phyloP scores from a whole-genome alignment of 2,888 invertebrate genomes.

The Subacronicta megacephala region DNA sequence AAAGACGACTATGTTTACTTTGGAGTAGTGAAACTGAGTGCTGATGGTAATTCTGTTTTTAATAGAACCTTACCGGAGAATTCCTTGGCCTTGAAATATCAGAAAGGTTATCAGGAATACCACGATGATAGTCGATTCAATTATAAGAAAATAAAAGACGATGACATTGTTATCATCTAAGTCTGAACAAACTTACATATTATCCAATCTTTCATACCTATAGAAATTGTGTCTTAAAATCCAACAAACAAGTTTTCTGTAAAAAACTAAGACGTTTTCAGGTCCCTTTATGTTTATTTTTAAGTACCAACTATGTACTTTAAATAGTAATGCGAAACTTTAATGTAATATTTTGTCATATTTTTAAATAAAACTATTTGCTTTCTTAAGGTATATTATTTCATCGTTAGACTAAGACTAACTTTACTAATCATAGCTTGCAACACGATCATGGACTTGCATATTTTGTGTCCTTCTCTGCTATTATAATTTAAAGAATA shows the following conservation, averaged over 20 bases:
- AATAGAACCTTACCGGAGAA: slow-evolving; percentile 70
- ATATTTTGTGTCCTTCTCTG: no score
- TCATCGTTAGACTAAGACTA: no score
- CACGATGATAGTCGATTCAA: slow-evolving; percentile 53
- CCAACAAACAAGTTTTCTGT: background rate
- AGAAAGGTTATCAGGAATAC: slow-evolving; percentile 78
- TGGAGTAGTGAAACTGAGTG: slow-evolving; percentile 77
- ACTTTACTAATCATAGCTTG: no score
- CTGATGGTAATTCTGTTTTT: slow-evolving; percentile 74
- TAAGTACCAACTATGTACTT: no score
- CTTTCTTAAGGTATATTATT: no score
- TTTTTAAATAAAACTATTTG: no score
- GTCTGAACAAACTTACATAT: background rate
- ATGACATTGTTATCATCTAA: slow-evolving; percentile 74
- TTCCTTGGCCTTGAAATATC: slow-evolving; percentile 82
- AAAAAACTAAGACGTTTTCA: no score
- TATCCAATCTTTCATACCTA: background rate
- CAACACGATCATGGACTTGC: no score
- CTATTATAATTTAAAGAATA: no score
- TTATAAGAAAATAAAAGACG: slow-evolving; percentile 66
- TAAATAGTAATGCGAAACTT: no score
- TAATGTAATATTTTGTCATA: no score
- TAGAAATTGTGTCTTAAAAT: background rate
- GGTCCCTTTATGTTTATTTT: no score
- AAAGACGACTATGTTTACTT: slow-evolving; percentile 75